Evolutionary conservation across 2,888 invertebrate species (phyloP).

Genomic region (Callyntrura guangdongensis): DNA sequence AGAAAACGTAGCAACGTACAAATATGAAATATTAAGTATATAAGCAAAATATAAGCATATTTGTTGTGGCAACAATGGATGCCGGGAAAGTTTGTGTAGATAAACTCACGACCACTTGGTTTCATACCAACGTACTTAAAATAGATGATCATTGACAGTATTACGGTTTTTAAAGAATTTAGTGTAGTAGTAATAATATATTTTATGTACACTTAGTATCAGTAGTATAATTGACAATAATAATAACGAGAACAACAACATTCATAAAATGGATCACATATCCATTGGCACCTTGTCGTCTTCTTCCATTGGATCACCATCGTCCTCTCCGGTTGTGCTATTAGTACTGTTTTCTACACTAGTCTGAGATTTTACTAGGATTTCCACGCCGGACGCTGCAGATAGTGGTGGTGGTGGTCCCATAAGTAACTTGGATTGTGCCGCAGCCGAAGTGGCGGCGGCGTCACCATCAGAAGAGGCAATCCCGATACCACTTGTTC

Average conservation of each 20-base stretch:
- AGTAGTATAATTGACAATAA: background rate
- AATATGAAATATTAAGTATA: too few relatives aligned
- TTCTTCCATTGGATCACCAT: constrained; percentile 73
- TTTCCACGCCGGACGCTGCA: constrained; percentile 28
- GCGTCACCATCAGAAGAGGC: background rate
- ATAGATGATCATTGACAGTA: constrained; percentile 16
- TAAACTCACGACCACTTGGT: too few relatives aligned
- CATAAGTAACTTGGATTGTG: constrained; percentile 51
- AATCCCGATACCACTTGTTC: too few relatives aligned
- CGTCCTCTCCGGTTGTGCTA: constrained; percentile 46
- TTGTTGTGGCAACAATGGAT: too few relatives aligned
- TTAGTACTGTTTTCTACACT: too few relatives aligned
- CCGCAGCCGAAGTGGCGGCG: constrained; percentile 3
- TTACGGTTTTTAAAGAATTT: background rate
- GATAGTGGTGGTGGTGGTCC: constrained; percentile 29
- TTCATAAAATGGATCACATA: constrained; percentile 78
- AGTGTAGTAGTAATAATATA: background rate
- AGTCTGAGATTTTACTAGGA: constrained; percentile 34
- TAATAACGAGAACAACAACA: constrained; percentile 46
- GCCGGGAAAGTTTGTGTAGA: too few relatives aligned
- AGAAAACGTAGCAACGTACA: too few relatives aligned
- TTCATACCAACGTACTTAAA: constrained; percentile 71
- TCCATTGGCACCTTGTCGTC: constrained; percentile 82
- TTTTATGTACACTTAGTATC: background rate
- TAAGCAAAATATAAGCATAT: too few relatives aligned